Base-by-base conservation (phyloP, 2,888 invertebrate genomes). In the Ormyrus pomaceus region DNA sequence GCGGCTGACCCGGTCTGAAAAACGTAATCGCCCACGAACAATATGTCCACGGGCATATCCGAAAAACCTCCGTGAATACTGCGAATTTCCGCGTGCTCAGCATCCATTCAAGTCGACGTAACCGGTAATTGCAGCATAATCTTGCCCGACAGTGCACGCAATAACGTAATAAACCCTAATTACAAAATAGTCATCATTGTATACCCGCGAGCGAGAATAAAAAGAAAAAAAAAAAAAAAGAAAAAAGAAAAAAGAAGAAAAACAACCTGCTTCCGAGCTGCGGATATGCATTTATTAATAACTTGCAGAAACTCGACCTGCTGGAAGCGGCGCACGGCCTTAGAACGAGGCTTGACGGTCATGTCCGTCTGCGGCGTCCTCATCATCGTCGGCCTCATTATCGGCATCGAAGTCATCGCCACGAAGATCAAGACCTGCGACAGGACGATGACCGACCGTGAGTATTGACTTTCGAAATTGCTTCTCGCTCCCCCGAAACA, bases 311-410 rank as follows among this genome's bases (percentile, higher is more conserved):
- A 77, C 48, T 64, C 79, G 10, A 79, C 56, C 91, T 95, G 95
- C 95, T 95, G 95, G 95, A 94, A 94, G 84, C 92, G 95, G 82
- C 92, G 95, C 84, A 95, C 95, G 68, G 93, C 94, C 84, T 91
- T 95, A 92, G 95, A 95, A 90, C 92, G 94, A 85, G 92, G 93
- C 68, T 91, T 95, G 83, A 93, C 94, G 76, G 91, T 94, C 80
- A 92, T 94, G 68, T 91, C 93, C 82, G 91, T 94, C 70, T 92
- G 94, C 83, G 93, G 93, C 82, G 89, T 94, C 78, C 93, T 94
- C 53, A 91, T 95, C 83, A 92, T 93, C 79, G 91, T 94, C 84
- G 94, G 94, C 13, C 91, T 94, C 82, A 93, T 92, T 81, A 92
- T 93, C 85, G 92, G 93, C 48, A 89, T 92, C 75, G 88, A 86